Base-by-base conservation (phyloP, 2,888 invertebrate species). In the Catocala fraxini region DNA sequence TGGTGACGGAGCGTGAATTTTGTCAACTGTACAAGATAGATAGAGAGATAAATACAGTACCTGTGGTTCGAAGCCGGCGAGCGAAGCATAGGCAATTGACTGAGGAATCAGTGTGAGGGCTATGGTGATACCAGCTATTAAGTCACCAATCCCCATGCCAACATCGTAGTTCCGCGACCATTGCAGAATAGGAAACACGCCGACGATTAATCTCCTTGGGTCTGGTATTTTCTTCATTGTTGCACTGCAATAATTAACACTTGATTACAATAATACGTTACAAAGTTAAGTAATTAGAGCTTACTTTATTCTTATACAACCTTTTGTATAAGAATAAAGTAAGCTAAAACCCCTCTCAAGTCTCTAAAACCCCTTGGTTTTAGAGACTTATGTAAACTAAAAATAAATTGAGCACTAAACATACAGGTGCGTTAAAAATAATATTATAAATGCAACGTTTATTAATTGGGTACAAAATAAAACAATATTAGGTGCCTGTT, bases 31-130 rank as follows among this genome's bases (percentile, higher is more conserved):
- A 52, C 48, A 55, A 55, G 9, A 53, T 59, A 49, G 51, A 62
- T 39, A 39, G 35, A 53, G 56, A 49, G 51, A 62, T 39, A 39
- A 9, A 39, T 56, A 66, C 47, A 51, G 62, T 90, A 97, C 97
- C 95, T 97, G 96, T 10, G 97, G 96, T 72, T 96, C 96, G 49
- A 97, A 92, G 61, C 96, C 96, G 10, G 97, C 97, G 41, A 97
- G 91, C 15, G 96, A 95, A 5, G 97, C 97, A 81, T 97, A 97
- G 0, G 97, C 97, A 74, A 97, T 95, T 12, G 96, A 96, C 88
- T 97, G 97, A 0, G 97, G 97, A 73, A 97, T 96, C 57, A 97
- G 95, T 1, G 97, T 97, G 51, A 97, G 93, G 0, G 97, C 97
- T 4, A 97, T 96, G 0, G 97, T 97, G 67, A 97, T 89, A 9